These are phyloP conservation scores for Pseudoips prasinana DNA, from an alignment of 2,888 invertebrate genomes.

Conservation along the genomic window DNA sequence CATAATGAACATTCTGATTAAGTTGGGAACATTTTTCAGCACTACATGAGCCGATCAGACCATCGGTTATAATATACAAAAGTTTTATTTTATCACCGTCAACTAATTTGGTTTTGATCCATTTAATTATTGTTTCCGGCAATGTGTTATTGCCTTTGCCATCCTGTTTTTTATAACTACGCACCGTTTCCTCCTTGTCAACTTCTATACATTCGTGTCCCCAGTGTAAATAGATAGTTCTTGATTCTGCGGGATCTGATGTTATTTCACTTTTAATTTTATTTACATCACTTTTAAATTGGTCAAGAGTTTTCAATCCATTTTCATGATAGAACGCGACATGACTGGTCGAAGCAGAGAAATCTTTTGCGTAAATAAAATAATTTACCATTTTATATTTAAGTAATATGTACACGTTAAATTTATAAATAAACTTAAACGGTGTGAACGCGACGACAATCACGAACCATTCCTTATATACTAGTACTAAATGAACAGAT, in stretches of 20 bases:
- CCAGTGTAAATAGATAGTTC: neutral
- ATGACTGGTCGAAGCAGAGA: neutral
- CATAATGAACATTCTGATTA: conserved; percentile 36
- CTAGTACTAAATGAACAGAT: too few relatives aligned
- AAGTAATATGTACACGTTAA: too few relatives aligned
- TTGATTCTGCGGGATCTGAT: neutral
- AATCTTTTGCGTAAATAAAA: neutral
- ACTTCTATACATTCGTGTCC: neutral
- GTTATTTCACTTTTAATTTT: conserved; percentile 2
- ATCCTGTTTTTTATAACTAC: neutral
- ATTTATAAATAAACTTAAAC: too few relatives aligned
- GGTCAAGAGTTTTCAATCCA: neutral
- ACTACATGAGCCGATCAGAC: rapidly evolving
- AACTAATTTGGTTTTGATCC: neutral
- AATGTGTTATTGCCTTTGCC: neutral
- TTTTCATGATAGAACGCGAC: neutral
- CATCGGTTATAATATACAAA: neutral
- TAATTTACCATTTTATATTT: neutral
- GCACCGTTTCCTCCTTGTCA: neutral
- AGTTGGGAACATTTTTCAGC: conserved; percentile 29
- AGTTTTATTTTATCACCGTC: neutral
- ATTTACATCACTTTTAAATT: neutral
- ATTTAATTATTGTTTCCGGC: neutral
- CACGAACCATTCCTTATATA: too few relatives aligned
- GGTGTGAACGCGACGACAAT: too few relatives aligned